Conservation (phyloP, 2,888 invertebrate species). For the Noctua pronuba region DNA sequence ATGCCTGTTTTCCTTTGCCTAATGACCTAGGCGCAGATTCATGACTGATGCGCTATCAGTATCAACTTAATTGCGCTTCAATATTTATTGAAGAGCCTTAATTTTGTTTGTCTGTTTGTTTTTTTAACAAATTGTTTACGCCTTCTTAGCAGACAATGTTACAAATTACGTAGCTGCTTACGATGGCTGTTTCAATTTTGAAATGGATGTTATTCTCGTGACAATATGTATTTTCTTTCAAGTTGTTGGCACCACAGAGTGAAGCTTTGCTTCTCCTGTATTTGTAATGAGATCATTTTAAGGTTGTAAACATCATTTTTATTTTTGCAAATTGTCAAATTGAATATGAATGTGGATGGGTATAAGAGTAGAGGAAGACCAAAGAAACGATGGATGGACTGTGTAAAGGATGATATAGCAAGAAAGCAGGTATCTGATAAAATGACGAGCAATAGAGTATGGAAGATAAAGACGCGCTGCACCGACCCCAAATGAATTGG, state of each 20-base stretch:
- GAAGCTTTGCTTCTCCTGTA: background rate
- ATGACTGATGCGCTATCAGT: slow-evolving; percentile 69
- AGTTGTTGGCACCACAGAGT: background rate
- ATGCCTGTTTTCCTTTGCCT: slow-evolving; percentile 81
- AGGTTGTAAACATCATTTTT: background rate
- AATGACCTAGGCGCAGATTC: slow-evolving; percentile 78
- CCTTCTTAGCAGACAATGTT: background rate
- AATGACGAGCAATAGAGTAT: too few relatives aligned
- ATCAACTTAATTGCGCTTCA: slow-evolving; percentile 68
- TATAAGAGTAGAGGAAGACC: too few relatives aligned
- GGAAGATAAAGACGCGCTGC: too few relatives aligned
- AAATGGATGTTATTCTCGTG: background rate
- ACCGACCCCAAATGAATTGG: too few relatives aligned
- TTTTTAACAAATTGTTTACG: slow-evolving; percentile 4
- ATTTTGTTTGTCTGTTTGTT: slow-evolving; percentile 53
- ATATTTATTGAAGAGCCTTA: slow-evolving; percentile 50
- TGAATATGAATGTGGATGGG: too few relatives aligned
- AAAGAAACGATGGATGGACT: too few relatives aligned
- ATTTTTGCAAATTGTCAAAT: too few relatives aligned
- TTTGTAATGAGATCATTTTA: background rate
- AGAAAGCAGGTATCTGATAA: too few relatives aligned
- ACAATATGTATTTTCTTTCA: background rate
- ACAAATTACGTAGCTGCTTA: background rate
- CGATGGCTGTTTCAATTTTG: background rate
- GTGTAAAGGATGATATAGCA: too few relatives aligned